Percentiles rank a stretch among this genome's conserved stretches.
Evolutionary conservation across 2,797 vertebrate genomes (phyloP).

Genomic region (Zenarchopterus dispar): DNA sequence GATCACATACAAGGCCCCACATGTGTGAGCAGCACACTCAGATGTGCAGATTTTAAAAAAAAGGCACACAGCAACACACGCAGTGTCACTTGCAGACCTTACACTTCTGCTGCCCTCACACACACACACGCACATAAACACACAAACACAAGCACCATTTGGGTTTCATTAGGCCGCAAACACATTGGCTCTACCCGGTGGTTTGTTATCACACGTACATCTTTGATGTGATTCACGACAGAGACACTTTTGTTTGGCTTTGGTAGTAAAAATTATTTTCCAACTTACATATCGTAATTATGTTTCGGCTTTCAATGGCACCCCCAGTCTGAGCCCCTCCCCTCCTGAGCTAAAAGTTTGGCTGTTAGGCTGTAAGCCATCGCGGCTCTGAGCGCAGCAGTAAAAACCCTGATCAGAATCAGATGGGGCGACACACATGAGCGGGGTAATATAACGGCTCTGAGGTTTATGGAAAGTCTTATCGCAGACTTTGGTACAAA

Average conservation of each 20-base stretch:
- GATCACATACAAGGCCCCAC: constrained; percentile 44
- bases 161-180: constrained; percentile 76
- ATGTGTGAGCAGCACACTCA: constrained; percentile 52
- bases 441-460: constrained; percentile 64
- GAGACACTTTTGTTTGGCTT: constrained; percentile 82
- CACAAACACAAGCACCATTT: constrained; percentile 71
- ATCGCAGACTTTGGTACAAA: constrained; percentile 60
- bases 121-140: constrained; percentile 18
- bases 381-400: constrained; percentile 44
- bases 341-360: constrained; percentile 46
- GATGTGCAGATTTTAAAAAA: constrained; percentile 17
- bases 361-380: constrained; percentile 55
- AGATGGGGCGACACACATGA: constrained; percentile 73
- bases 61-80: constrained; percentile 16
- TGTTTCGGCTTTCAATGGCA: constrained; percentile 64
- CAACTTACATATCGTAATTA: constrained; percentile 80
- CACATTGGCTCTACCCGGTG: constrained; percentile 59
- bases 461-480: constrained; percentile 69
- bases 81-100: constrained; percentile 65
- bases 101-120: constrained; percentile 65
- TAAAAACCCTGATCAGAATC: constrained; percentile 75
- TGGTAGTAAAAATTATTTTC: constrained; percentile 86
- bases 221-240: constrained; percentile 79
- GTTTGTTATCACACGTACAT: constrained; percentile 71
- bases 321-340: constrained; percentile 21